Conservation (phyloP, 1,140 invertebrate genomes). For the Lithobius niger region DNA sequence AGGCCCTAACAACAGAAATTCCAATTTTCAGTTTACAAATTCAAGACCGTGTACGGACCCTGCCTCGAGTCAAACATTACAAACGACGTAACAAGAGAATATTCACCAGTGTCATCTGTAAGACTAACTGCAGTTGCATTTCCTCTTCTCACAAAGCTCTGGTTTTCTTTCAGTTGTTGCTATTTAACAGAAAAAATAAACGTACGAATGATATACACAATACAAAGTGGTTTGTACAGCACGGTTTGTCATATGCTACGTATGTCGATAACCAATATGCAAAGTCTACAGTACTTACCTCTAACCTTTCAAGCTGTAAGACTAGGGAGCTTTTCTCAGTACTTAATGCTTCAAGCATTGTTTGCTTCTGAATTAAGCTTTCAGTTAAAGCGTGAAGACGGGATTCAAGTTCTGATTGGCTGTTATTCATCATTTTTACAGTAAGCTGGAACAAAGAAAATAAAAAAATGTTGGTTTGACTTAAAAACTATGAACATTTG, state of each 20-base stretch:
- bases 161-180: slow-evolving; percentile 34
- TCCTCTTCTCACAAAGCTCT: slow-evolving; percentile 22
- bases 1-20: no score
- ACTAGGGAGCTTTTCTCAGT: slow-evolving; percentile 63
- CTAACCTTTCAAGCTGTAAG: slow-evolving; percentile 62
- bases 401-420: slow-evolving; percentile 48
- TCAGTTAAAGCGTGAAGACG: slow-evolving; percentile 56
- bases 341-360: slow-evolving; percentile 54
- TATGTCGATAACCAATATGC: not conserved
- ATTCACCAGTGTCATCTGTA: not conserved
- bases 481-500: no score
- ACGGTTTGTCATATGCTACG: not conserved
- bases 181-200: slow-evolving; percentile 25
- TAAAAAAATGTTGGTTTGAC: no score
- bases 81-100: no score
- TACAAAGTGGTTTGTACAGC: not conserved
- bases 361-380: slow-evolving; percentile 66
- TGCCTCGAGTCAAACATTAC: no score
- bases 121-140: slow-evolving; percentile 21
- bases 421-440: slow-evolving; percentile 35
- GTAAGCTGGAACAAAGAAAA: slow-evolving; percentile 31
- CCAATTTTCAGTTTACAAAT: no score
- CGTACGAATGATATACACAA: not conserved
- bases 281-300: slow-evolving; percentile 33
- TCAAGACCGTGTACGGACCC: no score